Evolutionary conservation across 2,888 invertebrate species (phyloP).

Genomic region (Clepsis dumicolana): DNA sequence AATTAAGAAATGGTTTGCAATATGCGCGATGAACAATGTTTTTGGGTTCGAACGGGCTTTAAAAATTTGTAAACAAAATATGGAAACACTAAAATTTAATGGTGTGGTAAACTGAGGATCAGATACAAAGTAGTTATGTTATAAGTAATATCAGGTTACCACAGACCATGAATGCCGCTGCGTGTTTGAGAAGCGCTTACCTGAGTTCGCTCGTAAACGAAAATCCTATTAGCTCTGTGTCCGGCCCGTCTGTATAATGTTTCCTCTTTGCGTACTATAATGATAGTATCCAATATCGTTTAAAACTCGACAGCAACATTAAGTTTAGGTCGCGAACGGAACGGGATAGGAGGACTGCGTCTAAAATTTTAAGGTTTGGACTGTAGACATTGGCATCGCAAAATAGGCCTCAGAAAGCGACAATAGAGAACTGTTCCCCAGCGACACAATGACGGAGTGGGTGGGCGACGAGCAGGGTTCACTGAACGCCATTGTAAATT

Average conservation of each 20-base stretch:
- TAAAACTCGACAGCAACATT: conserved; percentile 21
- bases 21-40: conserved; percentile 11
- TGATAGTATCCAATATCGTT: conserved; percentile 27
- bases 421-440: conserved; percentile 68
- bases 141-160: conserved; percentile 38
- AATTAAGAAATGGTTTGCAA: neutral
- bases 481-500: conserved; percentile 80
- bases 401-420: conserved; percentile 65
- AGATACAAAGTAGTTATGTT: conserved; percentile 35
- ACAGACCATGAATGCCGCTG: conserved; percentile 32
- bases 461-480: conserved; percentile 77
- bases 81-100: conserved; percentile 6
- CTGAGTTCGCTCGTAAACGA: conserved; percentile 35
- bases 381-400: conserved; percentile 46
- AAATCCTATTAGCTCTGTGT: conserved; percentile 41
- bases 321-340: conserved; percentile 14
- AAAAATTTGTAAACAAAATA: neutral
- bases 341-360: neutral
- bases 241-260: conserved; percentile 35
- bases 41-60: conserved; percentile 9
- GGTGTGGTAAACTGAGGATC: conserved; percentile 16
- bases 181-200: conserved; percentile 40
- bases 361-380: conserved; percentile 24
- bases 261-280: conserved; percentile 32
- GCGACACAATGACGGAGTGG: conserved; percentile 71